Evolutionary conservation across 2,113 vertebrate genomes (phyloP), one percentile per base, ranked within the genome.

Genomic region (Monopterus albus): DNA sequence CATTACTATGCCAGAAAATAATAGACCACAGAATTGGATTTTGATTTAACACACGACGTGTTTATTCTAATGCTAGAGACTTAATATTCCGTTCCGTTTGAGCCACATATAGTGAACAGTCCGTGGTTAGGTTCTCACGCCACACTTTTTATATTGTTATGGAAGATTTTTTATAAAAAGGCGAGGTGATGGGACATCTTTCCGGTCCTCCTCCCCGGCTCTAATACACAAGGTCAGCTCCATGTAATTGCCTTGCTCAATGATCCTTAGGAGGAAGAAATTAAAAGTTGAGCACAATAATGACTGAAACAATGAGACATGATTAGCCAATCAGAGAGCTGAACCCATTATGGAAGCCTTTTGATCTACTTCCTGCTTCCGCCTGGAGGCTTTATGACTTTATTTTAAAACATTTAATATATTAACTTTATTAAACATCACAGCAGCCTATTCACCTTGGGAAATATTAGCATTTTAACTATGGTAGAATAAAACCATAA

Each of bases 201-300:
- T 78, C 65, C 80, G 81, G 71, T 81, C 84, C 82, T 79, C 80
- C 81, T 76, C 90, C 70, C 58, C 40, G 39, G 61, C 60, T 40
- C 73, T 71, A 89, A 92, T 84, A 92, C 93, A 92, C 95, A 94
- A 95, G 95, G 96, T 95, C 95, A 92, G 94, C 93, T 95, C 93
- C 94, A 94, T 91, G 95, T 94, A 97, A 97, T 98, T 96, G 96
- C 91, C 90, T 93, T 94, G 93, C 92, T 95, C 96, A 98, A 96
- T 96, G 95, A 97, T 95, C 95, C 96, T 96, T 95, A 93, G 84
- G 94, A 94, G 92, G 94, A 93, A 93, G 95, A 95, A 96, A 96
- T 97, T 96, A 96, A 97, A 97, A 97, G 95, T 96, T 96, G 90
- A 86, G 89, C 90, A 93, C 94, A 96, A 96, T 95, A 96, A 98